Evolutionary conservation across 2,113 vertebrate species (phyloP).

Genomic region (Diphyllodes magnificus): DNA sequence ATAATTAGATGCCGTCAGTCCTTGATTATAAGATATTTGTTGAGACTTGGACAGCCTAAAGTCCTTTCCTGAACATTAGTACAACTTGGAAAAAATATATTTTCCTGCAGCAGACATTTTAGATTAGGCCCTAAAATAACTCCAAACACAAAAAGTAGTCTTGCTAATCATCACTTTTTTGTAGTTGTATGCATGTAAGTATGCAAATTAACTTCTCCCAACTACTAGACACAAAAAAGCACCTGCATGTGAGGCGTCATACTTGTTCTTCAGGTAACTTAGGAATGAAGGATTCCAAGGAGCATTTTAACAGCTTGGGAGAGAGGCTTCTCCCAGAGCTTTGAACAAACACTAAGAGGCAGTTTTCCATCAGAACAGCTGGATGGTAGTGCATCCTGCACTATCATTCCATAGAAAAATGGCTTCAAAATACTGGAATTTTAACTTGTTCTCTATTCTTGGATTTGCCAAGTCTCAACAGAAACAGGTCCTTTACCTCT

Average conservation of each 20-base stretch:
- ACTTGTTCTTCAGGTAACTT: neutral
- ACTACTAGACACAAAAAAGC: neutral
- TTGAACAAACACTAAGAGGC: neutral
- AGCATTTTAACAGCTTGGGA: neutral
- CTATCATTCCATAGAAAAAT: neutral
- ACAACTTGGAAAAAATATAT: neutral
- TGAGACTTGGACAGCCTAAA: neutral
- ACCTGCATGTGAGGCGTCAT: neutral
- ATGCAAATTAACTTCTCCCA: neutral
- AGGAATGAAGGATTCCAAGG: neutral
- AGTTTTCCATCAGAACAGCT: neutral
- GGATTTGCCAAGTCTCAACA: neutral
- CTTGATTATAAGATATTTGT: neutral
- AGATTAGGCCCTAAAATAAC: neutral
- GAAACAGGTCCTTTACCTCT: neutral
- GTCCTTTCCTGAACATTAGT: neutral
- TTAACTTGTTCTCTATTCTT: neutral
- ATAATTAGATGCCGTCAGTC: neutral
- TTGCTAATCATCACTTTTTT: neutral
- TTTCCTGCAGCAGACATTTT: neutral
- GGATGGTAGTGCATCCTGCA: fast-evolving
- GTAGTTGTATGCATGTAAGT: neutral
- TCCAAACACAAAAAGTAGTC: neutral
- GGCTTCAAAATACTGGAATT: neutral
- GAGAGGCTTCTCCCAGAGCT: neutral